A percentile compares a stretch with the other conserved stretches of the same genome.
These are phyloP conservation scores for Chamaea fasciata DNA, from an alignment of 2,113 vertebrate genomes.

Conservation along the genomic window DNA sequence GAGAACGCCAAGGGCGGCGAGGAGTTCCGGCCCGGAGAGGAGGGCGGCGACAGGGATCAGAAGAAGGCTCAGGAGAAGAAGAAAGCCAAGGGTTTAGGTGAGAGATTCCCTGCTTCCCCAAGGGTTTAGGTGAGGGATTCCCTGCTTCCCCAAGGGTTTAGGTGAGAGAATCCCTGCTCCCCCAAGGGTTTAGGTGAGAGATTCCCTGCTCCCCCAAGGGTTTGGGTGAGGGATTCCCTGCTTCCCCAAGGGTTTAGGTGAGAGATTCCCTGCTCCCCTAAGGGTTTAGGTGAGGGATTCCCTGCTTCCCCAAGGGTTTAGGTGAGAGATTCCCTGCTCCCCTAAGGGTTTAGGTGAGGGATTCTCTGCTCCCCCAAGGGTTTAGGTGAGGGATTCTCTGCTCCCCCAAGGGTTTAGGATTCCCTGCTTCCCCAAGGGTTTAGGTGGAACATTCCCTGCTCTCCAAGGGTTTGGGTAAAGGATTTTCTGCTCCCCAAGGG, in stretches of 20 bases:
- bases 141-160: too few relatives aligned
- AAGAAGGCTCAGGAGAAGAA: conserved; percentile 91
- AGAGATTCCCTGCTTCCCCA: not conserved
- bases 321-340: conserved; percentile 66
- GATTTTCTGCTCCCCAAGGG: rapidly evolving
- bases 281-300: conserved; percentile 54
- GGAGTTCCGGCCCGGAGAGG: conserved; percentile 74
- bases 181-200: conserved; percentile 84
- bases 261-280: conserved; percentile 30
- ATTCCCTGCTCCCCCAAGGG: conserved; percentile 68
- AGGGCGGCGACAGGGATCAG: conserved; percentile 78
- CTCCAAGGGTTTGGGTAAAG: conserved; percentile 79
- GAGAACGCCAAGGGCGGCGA: conserved; percentile 68
- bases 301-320: conserved; percentile 70
- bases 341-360: conserved; percentile 87
- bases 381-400: conserved; percentile 73
- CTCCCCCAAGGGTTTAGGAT: conserved; percentile 74
- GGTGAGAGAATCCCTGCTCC: not conserved
- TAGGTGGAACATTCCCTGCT: not conserved
- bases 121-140: not conserved
- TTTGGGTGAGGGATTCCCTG: conserved; percentile 72
- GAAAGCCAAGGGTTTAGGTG: conserved; percentile 89
- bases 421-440: conserved; percentile 69
- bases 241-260: conserved; percentile 79
- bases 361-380: conserved; percentile 69